phyloP scores from a whole-genome alignment of 92 coral and sea anemone genomes.

The Siderastrea siderea region DNA sequence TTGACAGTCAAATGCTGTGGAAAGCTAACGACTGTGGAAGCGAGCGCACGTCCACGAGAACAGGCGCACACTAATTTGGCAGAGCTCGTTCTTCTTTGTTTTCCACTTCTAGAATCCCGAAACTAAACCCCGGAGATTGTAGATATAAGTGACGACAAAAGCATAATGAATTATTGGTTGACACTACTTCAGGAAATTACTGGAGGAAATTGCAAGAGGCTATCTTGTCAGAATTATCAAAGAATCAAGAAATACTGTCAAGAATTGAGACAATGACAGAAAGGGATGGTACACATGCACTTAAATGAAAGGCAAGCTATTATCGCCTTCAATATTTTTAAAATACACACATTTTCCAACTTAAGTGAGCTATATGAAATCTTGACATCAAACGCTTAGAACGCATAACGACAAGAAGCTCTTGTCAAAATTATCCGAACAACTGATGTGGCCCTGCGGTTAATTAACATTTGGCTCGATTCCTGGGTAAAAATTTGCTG shows the following conservation, averaged over 20 bases:
- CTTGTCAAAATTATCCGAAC: slow-evolving; percentile 71
- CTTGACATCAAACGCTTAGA: slow-evolving; percentile 65
- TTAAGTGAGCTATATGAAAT: slow-evolving; percentile 84
- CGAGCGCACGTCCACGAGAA: slow-evolving; percentile 18
- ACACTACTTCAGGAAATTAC: slow-evolving; percentile 99
- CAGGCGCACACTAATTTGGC: slow-evolving; percentile 43
- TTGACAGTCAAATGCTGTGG: slow-evolving; percentile 20
- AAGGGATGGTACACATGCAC: slow-evolving; percentile 96
- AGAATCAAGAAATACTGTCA: slow-evolving; percentile 97
- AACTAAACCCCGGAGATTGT: slow-evolving; percentile 86
- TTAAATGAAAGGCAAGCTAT: slow-evolving; percentile 91
- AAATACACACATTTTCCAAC: slow-evolving; percentile 85
- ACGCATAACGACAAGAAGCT: slow-evolving; percentile 54
- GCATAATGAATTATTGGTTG: slow-evolving; percentile 98
- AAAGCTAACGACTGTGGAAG: slow-evolving; percentile 21
- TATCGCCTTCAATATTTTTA: slow-evolving; percentile 84
- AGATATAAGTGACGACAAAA: slow-evolving; percentile 98
- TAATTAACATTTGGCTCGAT: slow-evolving; percentile 73
- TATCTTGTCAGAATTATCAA: slow-evolving; percentile 98
- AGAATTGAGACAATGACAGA: slow-evolving; percentile 88
- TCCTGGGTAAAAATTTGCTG: slow-evolving; percentile 39
- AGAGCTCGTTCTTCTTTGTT: slow-evolving; percentile 61
- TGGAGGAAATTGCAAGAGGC: slow-evolving; percentile 99
- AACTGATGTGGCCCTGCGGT: slow-evolving; percentile 70
- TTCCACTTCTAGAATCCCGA: slow-evolving; percentile 67